Evolutionary conservation across 2,113 vertebrate species (phyloP).

Genomic region (Microtus oregoni): DNA sequence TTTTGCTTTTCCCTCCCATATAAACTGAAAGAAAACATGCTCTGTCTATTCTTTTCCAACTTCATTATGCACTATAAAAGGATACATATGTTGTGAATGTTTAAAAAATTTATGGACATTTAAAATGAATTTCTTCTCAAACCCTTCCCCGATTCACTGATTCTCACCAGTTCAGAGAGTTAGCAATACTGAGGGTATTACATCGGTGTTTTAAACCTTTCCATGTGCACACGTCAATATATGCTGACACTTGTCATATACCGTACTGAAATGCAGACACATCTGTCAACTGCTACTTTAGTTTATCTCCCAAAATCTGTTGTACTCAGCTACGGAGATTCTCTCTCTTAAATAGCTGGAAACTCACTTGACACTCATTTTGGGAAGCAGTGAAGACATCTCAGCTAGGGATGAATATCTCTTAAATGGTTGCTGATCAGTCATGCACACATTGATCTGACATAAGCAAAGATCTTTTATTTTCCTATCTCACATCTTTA

Average conservation of each 20-base stretch:
- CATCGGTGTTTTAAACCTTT: background rate
- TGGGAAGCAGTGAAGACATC: background rate
- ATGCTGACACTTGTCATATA: background rate
- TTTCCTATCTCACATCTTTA: slow-evolving; percentile 5
- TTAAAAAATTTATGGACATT: slow-evolving; percentile 11
- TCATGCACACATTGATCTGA: slow-evolving; percentile 67
- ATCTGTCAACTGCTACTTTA: background rate
- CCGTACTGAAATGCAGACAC: background rate
- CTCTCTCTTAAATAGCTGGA: slow-evolving; percentile 22
- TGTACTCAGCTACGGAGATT: background rate
- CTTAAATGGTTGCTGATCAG: slow-evolving; percentile 54
- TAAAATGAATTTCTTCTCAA: background rate
- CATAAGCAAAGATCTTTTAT: slow-evolving; percentile 68
- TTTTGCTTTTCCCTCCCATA: slow-evolving; percentile 14
- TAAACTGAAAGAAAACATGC: background rate
- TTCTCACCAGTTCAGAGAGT: background rate
- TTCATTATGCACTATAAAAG: background rate
- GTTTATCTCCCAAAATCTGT: background rate
- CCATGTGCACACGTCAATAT: background rate
- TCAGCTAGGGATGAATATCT: background rate
- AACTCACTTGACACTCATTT: slow-evolving; percentile 47
- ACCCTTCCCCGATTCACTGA: background rate
- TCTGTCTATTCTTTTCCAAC: background rate
- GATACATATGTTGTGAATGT: background rate
- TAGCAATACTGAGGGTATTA: background rate